These are phyloP conservation scores for Xiphophorus maculatus DNA, from an alignment of 2,113 vertebrate genomes.

Conservation along the genomic window DNA sequence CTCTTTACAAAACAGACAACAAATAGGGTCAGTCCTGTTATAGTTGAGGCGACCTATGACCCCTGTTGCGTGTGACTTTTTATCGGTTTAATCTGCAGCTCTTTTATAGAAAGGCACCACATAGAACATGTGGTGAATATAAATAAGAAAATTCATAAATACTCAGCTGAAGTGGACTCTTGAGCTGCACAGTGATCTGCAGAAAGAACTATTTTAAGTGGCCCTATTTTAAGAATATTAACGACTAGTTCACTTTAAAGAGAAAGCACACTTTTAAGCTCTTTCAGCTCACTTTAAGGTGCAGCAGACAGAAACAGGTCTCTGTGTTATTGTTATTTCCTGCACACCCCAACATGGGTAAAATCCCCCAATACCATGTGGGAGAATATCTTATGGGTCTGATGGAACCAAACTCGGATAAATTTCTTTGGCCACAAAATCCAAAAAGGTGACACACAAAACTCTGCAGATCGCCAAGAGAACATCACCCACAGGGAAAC, in stretches of 20 bases:
- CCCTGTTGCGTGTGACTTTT: neutral
- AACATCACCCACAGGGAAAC: too few relatives aligned
- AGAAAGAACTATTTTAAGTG: conserved; percentile 6
- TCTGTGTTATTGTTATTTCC: too few relatives aligned
- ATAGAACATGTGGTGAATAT: neutral
- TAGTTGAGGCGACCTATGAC: neutral
- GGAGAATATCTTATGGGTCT: too few relatives aligned
- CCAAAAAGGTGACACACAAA: too few relatives aligned
- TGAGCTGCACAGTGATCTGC: neutral
- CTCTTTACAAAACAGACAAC: neutral
- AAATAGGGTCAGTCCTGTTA: neutral
- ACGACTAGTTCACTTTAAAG: neutral
- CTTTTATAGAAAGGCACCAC: neutral
- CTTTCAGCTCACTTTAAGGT: neutral
- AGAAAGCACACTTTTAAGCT: neutral
- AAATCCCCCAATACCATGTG: too few relatives aligned
- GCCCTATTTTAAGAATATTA: conserved; percentile 3
- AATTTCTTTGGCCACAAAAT: too few relatives aligned
- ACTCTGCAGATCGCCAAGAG: too few relatives aligned
- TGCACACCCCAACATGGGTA: too few relatives aligned
- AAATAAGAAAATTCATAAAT: conserved; percentile 8
- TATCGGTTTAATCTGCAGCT: neutral
- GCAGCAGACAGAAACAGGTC: too few relatives aligned
- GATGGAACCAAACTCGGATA: too few relatives aligned
- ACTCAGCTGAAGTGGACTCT: neutral